Conservation (phyloP, 2,797 vertebrate genomes). For the Allenopithecus nigroviridis region DNA sequence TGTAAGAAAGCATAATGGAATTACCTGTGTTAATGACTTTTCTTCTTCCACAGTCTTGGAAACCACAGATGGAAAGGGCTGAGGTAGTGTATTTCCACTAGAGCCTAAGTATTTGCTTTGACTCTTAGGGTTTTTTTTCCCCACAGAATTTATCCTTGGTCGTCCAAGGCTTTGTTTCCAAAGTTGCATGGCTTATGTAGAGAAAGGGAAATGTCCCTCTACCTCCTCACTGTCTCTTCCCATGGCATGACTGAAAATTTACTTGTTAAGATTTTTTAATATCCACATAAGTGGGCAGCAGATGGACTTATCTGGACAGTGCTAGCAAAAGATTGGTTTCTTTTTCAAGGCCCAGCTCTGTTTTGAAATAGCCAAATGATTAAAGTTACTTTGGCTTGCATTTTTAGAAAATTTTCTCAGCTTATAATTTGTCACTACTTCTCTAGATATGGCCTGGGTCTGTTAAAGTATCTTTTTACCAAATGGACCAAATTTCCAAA, state of each 20-base stretch:
- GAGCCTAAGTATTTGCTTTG: background rate
- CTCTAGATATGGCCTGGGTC: background rate
- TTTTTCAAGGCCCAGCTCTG: background rate
- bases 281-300: background rate
- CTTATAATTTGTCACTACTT: background rate
- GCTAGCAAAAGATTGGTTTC: background rate
- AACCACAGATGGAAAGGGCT: background rate
- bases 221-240: background rate
- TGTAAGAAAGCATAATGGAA: background rate
- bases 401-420: background rate
- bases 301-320: background rate
- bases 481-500: background rate
- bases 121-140: background rate
- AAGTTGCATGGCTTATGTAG: background rate
- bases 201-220: background rate
- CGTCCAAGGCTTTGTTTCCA: background rate
- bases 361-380: background rate
- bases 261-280: background rate
- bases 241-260: background rate
- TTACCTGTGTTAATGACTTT: constrained; percentile 15
- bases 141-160: background rate
- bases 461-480: background rate
- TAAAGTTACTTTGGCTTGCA: background rate
- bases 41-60: background rate
- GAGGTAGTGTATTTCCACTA: background rate